Conservation (phyloP, 2,797 vertebrate genomes). For the Brotula barbata region DNA sequence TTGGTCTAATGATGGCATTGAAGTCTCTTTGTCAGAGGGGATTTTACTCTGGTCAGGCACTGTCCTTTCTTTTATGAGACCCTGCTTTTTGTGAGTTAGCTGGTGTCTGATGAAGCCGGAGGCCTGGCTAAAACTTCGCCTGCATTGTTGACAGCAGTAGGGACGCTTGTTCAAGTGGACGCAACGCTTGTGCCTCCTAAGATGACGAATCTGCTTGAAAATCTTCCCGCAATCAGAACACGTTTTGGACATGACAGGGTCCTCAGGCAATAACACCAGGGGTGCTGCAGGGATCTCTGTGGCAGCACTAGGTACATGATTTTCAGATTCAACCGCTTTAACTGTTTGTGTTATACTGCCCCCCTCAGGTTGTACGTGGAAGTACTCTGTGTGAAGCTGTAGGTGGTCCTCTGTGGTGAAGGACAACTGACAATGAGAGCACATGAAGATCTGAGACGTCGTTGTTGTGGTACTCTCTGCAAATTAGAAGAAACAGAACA, state of each 20-base stretch:
- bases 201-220: slow-evolving; percentile 76
- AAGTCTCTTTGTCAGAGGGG: background rate
- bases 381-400: slow-evolving; percentile 67
- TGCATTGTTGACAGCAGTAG: slow-evolving; percentile 79
- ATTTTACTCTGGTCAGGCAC: background rate
- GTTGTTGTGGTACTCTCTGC: slow-evolving; percentile 50
- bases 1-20: background rate
- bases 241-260: slow-evolving; percentile 44
- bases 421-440: slow-evolving; percentile 72
- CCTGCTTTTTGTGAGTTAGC: slow-evolving; percentile 66
- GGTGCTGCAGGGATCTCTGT: slow-evolving; percentile 6
- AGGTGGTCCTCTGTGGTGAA: slow-evolving; percentile 79
- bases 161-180: slow-evolving; percentile 81
- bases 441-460: slow-evolving; percentile 62
- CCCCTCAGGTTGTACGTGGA: slow-evolving; percentile 52
- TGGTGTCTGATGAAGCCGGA: slow-evolving; percentile 79
- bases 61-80: background rate
- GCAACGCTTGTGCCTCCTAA: slow-evolving; percentile 76
- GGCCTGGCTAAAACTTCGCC: slow-evolving; percentile 78
- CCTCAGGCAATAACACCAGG: slow-evolving; percentile 12
- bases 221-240: slow-evolving; percentile 74
- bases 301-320: background rate
- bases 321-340: slow-evolving; percentile 30
- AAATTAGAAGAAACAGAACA: background rate
- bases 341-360: slow-evolving; percentile 9